Evolutionary conservation across 2,797 vertebrate genomes (phyloP), one percentile per base, ranked within the genome.

Genomic region (Megalops cyprinoides): DNA sequence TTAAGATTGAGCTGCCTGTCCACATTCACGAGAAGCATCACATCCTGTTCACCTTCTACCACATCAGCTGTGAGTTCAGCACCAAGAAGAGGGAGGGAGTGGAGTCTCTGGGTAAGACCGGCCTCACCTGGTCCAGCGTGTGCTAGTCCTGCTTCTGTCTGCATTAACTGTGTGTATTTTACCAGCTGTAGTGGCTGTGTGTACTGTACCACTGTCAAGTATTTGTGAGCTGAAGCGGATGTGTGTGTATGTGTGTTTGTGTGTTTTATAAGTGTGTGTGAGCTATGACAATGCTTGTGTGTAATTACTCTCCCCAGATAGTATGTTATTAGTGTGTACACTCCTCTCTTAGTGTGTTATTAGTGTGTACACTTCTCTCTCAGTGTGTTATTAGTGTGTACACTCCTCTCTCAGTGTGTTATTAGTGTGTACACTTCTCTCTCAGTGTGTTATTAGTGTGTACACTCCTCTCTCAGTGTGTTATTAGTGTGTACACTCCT

Each of bases 1-100:
- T 98, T 67, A 99, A 98, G 92, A 94, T 98, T 4, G 97, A 99
- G 89, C 95, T 99, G 88, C 98, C 98, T 5, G 96, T 99, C 84
- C 96, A 99, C 76, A 84, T 99, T 83, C 97, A 99, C 77, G 96
- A 96, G 85, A 99, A 97, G 87, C 98, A 99, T 91, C 98, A 99
- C 87, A 87, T 99, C 89, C 95, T 99, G 88, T 98, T 99, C 92
- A 98, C 95, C 81, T 99, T 99, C 87, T 97, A 97, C 92, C 98
- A 99, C 79, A 94, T 99, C 92, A 98, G 98, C 93, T 99, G 98
- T 86, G 98, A 99, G 93, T 96, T 98, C 85, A 97, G 96, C 87
- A 95, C 94, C 84, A 99, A 99, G 93, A 99, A 98, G 86, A 95
- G 94, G 83, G 98, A 99, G 12, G 95, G 91, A 1, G 91, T 98